Evolutionary conservation across 2,113 vertebrate genomes (phyloP), one percentile per base, ranked within the genome.

Genomic region (Phaetusa simplex): DNA sequence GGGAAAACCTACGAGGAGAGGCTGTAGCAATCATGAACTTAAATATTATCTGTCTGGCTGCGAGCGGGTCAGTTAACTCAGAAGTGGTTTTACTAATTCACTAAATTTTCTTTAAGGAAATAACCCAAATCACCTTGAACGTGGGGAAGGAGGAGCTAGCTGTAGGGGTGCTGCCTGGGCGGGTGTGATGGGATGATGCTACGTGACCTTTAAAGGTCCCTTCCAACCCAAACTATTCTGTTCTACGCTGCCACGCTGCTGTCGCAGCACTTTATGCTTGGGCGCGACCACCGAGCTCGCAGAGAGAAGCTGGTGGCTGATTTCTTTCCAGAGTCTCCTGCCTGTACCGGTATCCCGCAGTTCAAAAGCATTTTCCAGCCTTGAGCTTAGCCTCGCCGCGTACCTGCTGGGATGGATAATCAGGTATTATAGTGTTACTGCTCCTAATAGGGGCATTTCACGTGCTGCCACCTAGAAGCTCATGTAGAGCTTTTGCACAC

Each of bases 401-500:
- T 30, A 27, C 32, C 50, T 79, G 26, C 71, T 32, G 71, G 52
- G 34, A 12, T 43, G 47, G 66, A 15, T 62, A 47, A n/a, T 80
- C 4, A 5, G 32, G 7, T 76, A 27, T 71, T 62, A 16, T 2
- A 6, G 21, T 24, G 3, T 59, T 52, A 17, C 32, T 40, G 22
- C 36, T 85, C 29, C 32, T 69, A 21, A 11, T 3, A 24, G 49
- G 32, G 43, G 3, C 36, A 20, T 82, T 86, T 65, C 58, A 7
- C 2, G 1, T 86, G 73, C 72, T 74, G 6, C 5, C 38, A 22
- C 26, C 29, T 14, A 12, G n/a, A 56, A 56, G 71, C 30, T 82
- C 8, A 15, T 1, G 0, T 2, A 40, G 30, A 70, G 15, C 3
- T 0, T 52, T 45, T 72, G 14, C 22, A 21, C 3, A 0, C 53